Evolutionary conservation across 2,113 vertebrate genomes (phyloP), one percentile per base, ranked within the genome.

Genomic region (Micromys minutus): DNA sequence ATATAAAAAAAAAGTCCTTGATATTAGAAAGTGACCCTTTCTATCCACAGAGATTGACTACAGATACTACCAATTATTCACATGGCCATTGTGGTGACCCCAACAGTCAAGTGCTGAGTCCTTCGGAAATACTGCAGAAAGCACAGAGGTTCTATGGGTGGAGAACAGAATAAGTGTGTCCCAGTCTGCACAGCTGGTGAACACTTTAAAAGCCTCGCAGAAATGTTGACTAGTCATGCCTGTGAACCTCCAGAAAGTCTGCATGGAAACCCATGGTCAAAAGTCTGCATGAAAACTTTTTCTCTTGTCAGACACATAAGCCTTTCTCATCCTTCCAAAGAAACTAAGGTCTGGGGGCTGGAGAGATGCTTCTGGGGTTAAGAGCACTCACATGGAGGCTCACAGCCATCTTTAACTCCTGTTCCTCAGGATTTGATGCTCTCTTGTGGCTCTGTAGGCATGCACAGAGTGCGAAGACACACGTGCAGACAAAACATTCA

Each of bases 131-230:
- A 31, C 65, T 67, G 65, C 7, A 24, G 4, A 67, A 93, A 67
- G 21, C 34, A 47, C 72, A 26, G 21, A 52, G 31, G 77, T 91
- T 90, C 67, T 55, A 77, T 6, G 61, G 22, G 83, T 63, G 52
- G 39, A 92, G 59, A 90, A 95, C 80, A 80, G 34, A 84, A 90
- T 52, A 95, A 63, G 22, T 24, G 42, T 63, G 36, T 71, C 79
- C n/a, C 77, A 24, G 61, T 88, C 81, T 59, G 92, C 50, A 89
- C 1, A 95, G 34, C 71, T 86, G 57, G 13, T 76, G 29, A 75
- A 24, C 74, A 39, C 50, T 91, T 95, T 52, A 72, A 74, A 36
- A 85, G 34, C 39, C 8, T 10, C 45, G 36, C 1, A 45, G 42
- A 74, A 61, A 34, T 16, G 29, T 26, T 83, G 77, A 9, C 16